Base-by-base conservation (phyloP, 2,113 vertebrate species). In the Leucosticte australis region DNA sequence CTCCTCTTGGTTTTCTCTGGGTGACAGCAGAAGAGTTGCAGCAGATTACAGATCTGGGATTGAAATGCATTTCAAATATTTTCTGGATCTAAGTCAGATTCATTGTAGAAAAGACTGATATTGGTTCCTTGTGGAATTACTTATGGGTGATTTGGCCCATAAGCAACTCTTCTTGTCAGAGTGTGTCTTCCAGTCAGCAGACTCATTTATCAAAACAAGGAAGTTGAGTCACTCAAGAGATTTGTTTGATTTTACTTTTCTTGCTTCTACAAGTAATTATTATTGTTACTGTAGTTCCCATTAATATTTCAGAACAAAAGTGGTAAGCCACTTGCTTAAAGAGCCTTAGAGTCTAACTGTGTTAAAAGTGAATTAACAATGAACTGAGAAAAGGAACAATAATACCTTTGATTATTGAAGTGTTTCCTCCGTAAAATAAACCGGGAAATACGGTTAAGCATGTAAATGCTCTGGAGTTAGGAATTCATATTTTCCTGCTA, bases 361-460 rank as follows among this genome's bases (percentile, higher is more conserved):
- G 37, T 83, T 81, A 67, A 50, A 94, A 87, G 64, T 83, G 62
- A 94, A 92, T 92, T 71, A 91, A 87, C 89, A 82, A 87, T 46
- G 49, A 89, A 44, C 23, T 49, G 62, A 92, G 69, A 80, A 65
- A 68, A 83, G 42, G 75, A 90, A 35, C 21, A 63, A 63, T 96
- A 90, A 92, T 94, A 91, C 76, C 87, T 97, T 83, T 95, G 92
- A 69, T 63, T 93, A 83, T 60, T 96, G 92, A 94, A 95, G 76
- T 94, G 83, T 52, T 95, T 93, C 71, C 31, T 93, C 68, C 35
- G 21, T 83, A 80, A 95, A 96, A 83, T 92, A 96, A 93, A 71
- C 79, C 27, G 31, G 76, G 44, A 88, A 71, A 73, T 89, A 92
- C 30, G n/a, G 55, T 35, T 53, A 76, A 76, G 83, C 63, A 86